Percentiles rank a stretch among this genome's conserved stretches.
These are phyloP conservation scores for Pan paniscus DNA, from an alignment of 2,113 vertebrate species.

Conservation along the genomic window DNA sequence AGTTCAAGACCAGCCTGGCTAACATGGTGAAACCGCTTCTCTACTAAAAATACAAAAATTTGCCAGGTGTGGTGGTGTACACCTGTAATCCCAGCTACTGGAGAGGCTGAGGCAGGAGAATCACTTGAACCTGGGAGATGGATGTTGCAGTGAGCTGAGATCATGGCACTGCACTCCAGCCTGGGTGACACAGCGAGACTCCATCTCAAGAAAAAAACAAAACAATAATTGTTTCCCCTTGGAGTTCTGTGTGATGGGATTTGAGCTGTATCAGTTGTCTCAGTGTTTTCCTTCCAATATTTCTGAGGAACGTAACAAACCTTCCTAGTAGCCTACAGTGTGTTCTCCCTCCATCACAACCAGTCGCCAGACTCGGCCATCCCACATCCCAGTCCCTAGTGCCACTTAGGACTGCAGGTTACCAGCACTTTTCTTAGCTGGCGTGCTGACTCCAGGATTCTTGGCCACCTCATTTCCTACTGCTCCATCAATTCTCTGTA, in stretches of 20 bases:
- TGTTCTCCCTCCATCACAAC: background rate
- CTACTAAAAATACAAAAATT: too few relatives aligned
- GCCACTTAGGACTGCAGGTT: background rate
- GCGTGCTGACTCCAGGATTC: background rate
- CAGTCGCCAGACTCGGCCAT: background rate
- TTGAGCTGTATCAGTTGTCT: background rate
- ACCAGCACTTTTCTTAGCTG: background rate
- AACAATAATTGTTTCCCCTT: background rate
- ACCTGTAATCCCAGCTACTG: too few relatives aligned
- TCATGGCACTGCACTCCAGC: too few relatives aligned
- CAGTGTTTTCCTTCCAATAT: background rate
- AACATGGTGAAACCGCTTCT: too few relatives aligned
- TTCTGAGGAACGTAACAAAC: background rate
- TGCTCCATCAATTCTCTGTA: background rate
- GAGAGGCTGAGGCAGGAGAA: too few relatives aligned
- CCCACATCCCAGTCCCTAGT: too few relatives aligned
- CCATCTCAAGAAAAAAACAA: too few relatives aligned
- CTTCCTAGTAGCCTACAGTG: background rate
- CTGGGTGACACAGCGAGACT: too few relatives aligned
- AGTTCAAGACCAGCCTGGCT: too few relatives aligned
- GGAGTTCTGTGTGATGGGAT: background rate
- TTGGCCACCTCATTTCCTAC: fast-evolving
- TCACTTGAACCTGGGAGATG: too few relatives aligned
- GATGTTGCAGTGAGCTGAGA: too few relatives aligned
- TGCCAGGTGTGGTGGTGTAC: too few relatives aligned